A percentile compares a stretch with the other conserved stretches of the same genome.
These are phyloP conservation scores for Cirrhinus mrigala DNA, from an alignment of 2,797 vertebrate genomes.

Conservation along the genomic window DNA sequence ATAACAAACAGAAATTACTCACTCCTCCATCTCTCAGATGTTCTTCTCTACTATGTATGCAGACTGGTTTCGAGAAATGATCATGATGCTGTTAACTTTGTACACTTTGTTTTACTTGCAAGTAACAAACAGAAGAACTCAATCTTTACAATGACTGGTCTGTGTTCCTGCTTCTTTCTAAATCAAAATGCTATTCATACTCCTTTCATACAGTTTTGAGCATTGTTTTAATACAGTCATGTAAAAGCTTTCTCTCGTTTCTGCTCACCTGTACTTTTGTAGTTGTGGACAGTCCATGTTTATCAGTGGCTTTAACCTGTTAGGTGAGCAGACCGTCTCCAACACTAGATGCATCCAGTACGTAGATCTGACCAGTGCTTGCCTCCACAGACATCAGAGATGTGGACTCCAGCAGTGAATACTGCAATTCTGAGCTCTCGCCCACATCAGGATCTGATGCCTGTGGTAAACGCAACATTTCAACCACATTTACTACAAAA, in stretches of 20 bases:
- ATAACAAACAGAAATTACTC: conserved; percentile 31
- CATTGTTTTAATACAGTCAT: no score
- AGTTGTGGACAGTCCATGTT: conserved; percentile 61
- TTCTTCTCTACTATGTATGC: conserved; percentile 73
- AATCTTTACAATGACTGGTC: background rate
- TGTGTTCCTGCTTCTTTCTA: background rate
- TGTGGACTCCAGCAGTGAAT: no score
- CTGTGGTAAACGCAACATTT: conserved; percentile 63
- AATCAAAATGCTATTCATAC: background rate
- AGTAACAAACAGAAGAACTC: background rate
- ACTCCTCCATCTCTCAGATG: conserved; percentile 72
- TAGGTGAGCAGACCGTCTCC: conserved; percentile 47
- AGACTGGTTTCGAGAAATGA: conserved; percentile 73
- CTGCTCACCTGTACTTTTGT: conserved; percentile 72
- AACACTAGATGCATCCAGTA: conserved; percentile 69
- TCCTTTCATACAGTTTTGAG: no score
- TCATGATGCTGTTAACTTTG: conserved; percentile 66
- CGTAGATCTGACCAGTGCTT: conserved; percentile 77
- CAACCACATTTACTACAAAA: background rate
- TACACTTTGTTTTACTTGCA: conserved; percentile 71
- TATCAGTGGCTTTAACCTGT: conserved; percentile 74
- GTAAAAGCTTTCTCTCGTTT: background rate
- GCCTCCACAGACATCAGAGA: no score
- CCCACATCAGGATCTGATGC: no score
- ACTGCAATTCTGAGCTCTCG: no score